These are phyloP conservation scores for Glareola pratincola DNA, from an alignment of 2,113 vertebrate species.

Conservation along the genomic window DNA sequence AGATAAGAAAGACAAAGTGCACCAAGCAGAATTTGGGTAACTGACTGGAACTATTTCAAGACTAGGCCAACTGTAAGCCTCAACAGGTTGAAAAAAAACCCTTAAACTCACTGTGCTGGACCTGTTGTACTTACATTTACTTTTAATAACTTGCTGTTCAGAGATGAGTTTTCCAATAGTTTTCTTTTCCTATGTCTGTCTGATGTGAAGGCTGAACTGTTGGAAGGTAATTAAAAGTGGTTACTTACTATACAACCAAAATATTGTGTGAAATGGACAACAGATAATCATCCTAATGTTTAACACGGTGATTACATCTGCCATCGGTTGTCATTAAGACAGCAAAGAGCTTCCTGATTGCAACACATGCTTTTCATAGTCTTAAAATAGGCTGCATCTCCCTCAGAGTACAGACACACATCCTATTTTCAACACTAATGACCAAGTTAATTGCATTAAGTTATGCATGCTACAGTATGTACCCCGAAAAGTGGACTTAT, in stretches of 20 bases:
- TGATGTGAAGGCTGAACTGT: slow-evolving; percentile 84
- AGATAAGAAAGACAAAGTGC: neutral
- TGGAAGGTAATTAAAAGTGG: slow-evolving; percentile 13
- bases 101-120: neutral
- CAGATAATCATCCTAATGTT: neutral
- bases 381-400: neutral
- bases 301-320: neutral
- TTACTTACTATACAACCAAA: neutral
- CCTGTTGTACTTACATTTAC: slow-evolving; percentile 82
- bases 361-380: neutral
- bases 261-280: neutral
- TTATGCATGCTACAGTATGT: neutral
- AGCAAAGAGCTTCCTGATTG: neutral
- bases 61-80: neutral
- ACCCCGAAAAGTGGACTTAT: neutral
- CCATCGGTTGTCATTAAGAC: neutral
- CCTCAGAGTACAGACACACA: neutral
- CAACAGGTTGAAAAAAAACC: neutral
- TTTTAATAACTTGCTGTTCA: slow-evolving; percentile 89
- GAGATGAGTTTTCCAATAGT: slow-evolving; percentile 83
- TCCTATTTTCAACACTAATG: neutral
- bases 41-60: neutral
- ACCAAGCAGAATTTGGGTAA: neutral
- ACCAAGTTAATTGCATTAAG: neutral
- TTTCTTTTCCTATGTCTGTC: slow-evolving; percentile 95